Evolutionary conservation across 2,888 invertebrate species (phyloP).

Genomic region (Choristoneura rosaceana): DNA sequence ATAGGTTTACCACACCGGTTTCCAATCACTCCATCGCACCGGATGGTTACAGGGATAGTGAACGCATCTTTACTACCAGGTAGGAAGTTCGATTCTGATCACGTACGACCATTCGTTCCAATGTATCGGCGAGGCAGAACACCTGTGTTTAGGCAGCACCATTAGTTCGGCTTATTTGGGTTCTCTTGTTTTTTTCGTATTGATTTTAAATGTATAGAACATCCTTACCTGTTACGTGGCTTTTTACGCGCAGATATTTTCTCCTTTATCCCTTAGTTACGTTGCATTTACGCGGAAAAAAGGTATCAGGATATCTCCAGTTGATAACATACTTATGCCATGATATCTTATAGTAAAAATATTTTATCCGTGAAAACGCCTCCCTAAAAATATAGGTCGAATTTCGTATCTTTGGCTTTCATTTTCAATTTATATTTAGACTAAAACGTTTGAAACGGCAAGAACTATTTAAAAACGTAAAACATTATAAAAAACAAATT

Average conservation of each 20-base stretch:
- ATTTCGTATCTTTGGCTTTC: neutral
- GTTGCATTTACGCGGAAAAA: slow-evolving; percentile 4
- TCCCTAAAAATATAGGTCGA: neutral
- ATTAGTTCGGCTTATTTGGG: slow-evolving; percentile 41
- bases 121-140: slow-evolving; percentile 52
- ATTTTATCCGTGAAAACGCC: neutral
- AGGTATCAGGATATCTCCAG: neutral
- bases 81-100: slow-evolving; percentile 58
- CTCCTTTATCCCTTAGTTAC: slow-evolving; percentile 1
- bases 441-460: too few species aligned
- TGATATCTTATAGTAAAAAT: neutral
- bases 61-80: slow-evolving; percentile 26
- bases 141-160: slow-evolving; percentile 60
- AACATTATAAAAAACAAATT: too few species aligned
- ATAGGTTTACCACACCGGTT: slow-evolving; percentile 1
- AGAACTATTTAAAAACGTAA: too few species aligned
- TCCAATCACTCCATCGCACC: slow-evolving; percentile 6
- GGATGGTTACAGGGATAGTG: slow-evolving; percentile 18
- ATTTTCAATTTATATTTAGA: too few species aligned
- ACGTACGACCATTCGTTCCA: slow-evolving; percentile 80
- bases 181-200: slow-evolving; percentile 31
- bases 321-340: slow-evolving; percentile 12
- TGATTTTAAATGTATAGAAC: slow-evolving; percentile 28
- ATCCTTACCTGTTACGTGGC: neutral
- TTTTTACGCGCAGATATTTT: neutral